Conservation (phyloP, 2,113 vertebrate genomes). For the Melanerpes aurifrons region DNA sequence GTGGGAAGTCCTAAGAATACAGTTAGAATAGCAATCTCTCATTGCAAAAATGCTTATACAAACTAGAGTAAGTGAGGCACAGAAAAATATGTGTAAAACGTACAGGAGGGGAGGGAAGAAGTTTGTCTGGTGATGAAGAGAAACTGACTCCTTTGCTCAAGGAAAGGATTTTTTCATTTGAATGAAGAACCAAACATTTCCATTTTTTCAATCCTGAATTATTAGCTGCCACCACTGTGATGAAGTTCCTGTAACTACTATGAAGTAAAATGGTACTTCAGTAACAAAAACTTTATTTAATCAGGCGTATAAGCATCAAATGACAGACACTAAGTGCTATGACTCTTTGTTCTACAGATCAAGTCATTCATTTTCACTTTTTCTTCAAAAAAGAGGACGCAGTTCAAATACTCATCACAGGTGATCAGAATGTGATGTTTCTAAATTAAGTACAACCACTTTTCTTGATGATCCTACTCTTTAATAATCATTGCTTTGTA, state of each 20-base stretch:
- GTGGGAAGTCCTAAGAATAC: background rate
- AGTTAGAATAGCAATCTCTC: background rate
- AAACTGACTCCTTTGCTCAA: background rate
- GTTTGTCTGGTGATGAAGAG: background rate
- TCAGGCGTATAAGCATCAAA: conserved; percentile 4
- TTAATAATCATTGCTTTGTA: background rate
- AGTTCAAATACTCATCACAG: background rate
- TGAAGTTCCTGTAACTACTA: background rate
- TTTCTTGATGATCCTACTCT: background rate
- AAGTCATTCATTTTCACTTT: background rate
- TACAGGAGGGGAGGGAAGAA: background rate
- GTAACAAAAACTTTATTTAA: conserved; percentile 8
- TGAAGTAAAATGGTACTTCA: conserved; percentile 26
- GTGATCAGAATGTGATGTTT: background rate
- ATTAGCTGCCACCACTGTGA: background rate
- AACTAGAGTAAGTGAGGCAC: background rate
- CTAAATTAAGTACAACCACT: background rate
- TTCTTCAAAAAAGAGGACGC: background rate
- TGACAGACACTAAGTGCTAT: background rate
- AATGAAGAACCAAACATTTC: background rate
- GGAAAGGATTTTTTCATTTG: background rate
- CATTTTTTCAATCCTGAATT: background rate
- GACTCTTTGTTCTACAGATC: background rate
- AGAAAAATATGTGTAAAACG: background rate
- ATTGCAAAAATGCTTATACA: background rate